phyloP scores from a whole-genome alignment of 2,113 vertebrate genomes.

The Trematocara zebra region DNA sequence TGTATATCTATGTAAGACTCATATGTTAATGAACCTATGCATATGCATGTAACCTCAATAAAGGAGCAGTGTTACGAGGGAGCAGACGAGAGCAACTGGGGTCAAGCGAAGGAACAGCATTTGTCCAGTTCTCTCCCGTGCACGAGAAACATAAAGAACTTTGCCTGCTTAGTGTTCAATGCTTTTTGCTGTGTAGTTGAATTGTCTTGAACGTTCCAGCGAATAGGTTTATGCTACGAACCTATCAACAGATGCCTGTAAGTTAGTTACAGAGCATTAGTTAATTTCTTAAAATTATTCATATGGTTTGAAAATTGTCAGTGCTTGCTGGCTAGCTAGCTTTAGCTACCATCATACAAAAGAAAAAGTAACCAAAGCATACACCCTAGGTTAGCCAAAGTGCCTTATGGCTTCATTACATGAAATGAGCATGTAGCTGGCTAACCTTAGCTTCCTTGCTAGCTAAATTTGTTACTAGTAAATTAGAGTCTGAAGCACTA shows the following conservation, averaged over 20 bases:
- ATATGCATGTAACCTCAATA: no score
- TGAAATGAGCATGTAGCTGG: neutral
- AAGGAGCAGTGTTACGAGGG: no score
- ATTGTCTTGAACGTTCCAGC: neutral
- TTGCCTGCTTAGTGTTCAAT: neutral
- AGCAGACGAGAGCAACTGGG: no score
- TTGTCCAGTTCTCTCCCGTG: no score
- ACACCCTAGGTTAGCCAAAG: neutral
- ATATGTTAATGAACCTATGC: no score
- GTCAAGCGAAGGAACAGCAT: no score
- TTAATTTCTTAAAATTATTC: neutral
- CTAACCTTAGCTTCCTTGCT: neutral
- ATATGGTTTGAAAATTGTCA: neutral
- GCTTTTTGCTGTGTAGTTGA: neutral
- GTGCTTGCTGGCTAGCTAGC: neutral
- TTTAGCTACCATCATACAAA: neutral
- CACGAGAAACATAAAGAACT: no score
- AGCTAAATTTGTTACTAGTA: neutral
- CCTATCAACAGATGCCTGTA: neutral
- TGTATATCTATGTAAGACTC: no score
- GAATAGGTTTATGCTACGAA: neutral
- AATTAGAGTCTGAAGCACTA: neutral
- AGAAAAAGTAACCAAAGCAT: neutral
- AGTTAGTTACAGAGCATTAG: neutral
- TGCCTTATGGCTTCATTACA: neutral